A percentile compares a stretch with the other conserved stretches of the same genome.
These are phyloP conservation scores for Anguilla rostrata DNA, from an alignment of 2,113 vertebrate species.

Conservation along the genomic window DNA sequence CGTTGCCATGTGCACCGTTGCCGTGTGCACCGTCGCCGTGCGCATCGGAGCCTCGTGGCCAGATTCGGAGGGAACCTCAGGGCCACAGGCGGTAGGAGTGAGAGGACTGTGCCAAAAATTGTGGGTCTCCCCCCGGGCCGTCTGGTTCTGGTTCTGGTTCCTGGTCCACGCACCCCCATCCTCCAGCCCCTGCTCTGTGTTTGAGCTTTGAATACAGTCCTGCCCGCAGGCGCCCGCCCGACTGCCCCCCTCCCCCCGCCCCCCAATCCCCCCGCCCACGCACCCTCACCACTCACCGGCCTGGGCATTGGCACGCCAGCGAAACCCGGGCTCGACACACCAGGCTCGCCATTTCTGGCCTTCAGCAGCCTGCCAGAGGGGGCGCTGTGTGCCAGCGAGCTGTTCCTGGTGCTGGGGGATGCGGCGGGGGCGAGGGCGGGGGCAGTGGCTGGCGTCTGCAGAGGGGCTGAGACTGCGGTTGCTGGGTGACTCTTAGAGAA, in stretches of 20 bases:
- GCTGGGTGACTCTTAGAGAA: conserved; percentile 64
- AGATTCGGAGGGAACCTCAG: neutral
- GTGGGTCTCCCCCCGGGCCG: neutral
- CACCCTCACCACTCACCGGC: neutral
- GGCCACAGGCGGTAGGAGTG: neutral
- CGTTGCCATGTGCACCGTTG: neutral
- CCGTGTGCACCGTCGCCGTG: neutral
- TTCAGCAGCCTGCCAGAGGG: too few relatives aligned
- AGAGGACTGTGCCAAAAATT: neutral
- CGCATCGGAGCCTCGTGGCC: neutral
- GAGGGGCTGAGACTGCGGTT: conserved; percentile 59
- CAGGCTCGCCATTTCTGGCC: too few relatives aligned
- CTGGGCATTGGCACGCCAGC: too few relatives aligned
- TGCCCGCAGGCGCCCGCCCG: conserved; percentile 43
- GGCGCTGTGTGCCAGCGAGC: too few relatives aligned
- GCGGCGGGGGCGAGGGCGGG: conserved; percentile 22
- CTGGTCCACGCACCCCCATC: conserved; percentile 22
- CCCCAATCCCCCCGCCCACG: neutral
- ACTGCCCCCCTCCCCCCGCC: conserved; percentile 36
- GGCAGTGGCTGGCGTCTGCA: conserved; percentile 33
- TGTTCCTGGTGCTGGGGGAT: neutral
- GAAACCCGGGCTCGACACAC: too few relatives aligned
- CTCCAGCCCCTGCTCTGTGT: conserved; percentile 44
- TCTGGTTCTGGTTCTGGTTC: neutral
- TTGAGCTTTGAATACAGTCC: conserved; percentile 62